Conservation (phyloP, 2,888 invertebrate species). For the Phaedon cochleariae region DNA sequence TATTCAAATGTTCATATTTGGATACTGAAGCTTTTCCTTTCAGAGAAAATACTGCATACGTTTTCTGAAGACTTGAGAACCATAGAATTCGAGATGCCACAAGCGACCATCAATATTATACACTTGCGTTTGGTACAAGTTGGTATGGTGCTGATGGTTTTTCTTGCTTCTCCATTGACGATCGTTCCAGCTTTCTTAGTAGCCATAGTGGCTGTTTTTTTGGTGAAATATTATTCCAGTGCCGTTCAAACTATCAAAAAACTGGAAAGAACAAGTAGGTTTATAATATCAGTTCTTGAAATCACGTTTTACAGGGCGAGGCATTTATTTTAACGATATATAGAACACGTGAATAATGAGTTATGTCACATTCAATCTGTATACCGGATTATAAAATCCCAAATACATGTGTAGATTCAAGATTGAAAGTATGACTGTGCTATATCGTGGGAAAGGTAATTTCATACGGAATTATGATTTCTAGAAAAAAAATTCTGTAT, state of each 20-base stretch:
- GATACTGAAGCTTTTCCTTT: slow-evolving; percentile 10
- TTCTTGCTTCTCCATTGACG: slow-evolving; percentile 75
- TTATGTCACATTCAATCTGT: too few species aligned
- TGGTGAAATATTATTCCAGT: slow-evolving; percentile 72
- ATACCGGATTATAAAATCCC: too few species aligned
- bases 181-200: slow-evolving; percentile 71
- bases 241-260: slow-evolving; percentile 78
- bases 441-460: too few species aligned
- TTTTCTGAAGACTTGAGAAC: slow-evolving; percentile 87
- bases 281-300: too few species aligned
- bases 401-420: too few species aligned
- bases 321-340: too few species aligned
- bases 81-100: slow-evolving; percentile 77
- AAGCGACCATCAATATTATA: slow-evolving; percentile 70
- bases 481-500: too few species aligned
- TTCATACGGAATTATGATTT: too few species aligned
- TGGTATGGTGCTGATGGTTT: slow-evolving; percentile 76
- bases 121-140: slow-evolving; percentile 74
- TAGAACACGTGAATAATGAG: too few species aligned
- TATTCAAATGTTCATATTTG: too few species aligned
- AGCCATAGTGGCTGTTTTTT: slow-evolving; percentile 69
- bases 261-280: slow-evolving; percentile 65
- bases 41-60: slow-evolving; percentile 79
- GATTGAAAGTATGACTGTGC: too few species aligned
- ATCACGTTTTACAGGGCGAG: too few species aligned